Evolutionary conservation across 2,888 invertebrate species (phyloP), one percentile per base, ranked within the genome.

Genomic region (Drosophila anceps): DNA sequence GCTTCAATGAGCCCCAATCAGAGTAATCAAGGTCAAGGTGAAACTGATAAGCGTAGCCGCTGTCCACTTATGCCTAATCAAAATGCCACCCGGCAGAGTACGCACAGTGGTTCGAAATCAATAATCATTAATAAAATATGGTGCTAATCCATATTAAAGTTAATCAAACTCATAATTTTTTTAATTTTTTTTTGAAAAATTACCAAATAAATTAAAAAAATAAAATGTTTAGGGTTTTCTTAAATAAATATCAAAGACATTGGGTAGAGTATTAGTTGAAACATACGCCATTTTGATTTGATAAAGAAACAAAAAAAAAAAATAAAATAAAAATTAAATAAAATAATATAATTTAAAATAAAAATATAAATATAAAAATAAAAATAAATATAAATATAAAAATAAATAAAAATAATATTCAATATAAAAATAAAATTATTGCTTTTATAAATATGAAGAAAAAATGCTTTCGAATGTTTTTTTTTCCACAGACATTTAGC

Each of bases 21-120:
- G 70, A 68, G 68, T 66, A 77, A 84, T 90, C 90, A 90, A 90
- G 91, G 90, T 82, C 91, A 90, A 90, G 91, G 87, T 84, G 85
- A 87, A 82, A 80, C 73, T 88, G 81, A 86, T 86, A 85, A 81
- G 79, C 83, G 55, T 31, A 57, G 55, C 55, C 69, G 55, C 48
- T 54, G 61, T 8, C 53, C 88, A 82, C 72, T 87, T 87, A 76
- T 62, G 57, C 18, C 69, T 80, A 81, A 85, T 87, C 73, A 84
- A 51, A 89, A 65, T 77, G 82, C 82, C 75, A 80, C 80, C 70
- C 77, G 69, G 73, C 71, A 75, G 31, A 35, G 41, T 8, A 29
- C 10, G 68, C 70, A 88, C 79, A 72, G 76, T 84, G 79, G 65
- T 18, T 18, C 9, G 20, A 18, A 43, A 18, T 0, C 15, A 10